Percentiles rank a stretch among this genome's conserved stretches.
Evolutionary conservation across 2,888 invertebrate species (phyloP).

Genomic region (Brenthis daphne): DNA sequence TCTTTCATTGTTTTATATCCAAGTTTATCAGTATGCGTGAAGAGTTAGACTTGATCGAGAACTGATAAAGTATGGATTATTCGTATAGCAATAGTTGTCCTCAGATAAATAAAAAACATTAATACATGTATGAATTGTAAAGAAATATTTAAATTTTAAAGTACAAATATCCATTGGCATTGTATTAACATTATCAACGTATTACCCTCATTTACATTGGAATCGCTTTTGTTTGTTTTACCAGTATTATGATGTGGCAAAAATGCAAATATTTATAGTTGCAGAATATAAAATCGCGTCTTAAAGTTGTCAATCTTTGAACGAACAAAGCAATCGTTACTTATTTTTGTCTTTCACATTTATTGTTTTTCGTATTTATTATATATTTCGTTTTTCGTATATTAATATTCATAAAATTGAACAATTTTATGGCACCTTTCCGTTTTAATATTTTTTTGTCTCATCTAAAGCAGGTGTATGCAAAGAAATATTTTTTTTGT

Average conservation of each 20-base stretch:
- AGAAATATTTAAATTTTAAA: slow-evolving; percentile 4
- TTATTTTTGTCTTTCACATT: too few species aligned
- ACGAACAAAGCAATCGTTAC: too few species aligned
- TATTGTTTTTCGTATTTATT: too few species aligned
- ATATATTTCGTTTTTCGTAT: too few species aligned
- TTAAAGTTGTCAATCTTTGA: too few species aligned
- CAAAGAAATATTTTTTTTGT: too few species aligned
- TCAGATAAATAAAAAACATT: slow-evolving; percentile 4
- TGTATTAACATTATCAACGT: too few species aligned
- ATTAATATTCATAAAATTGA: too few species aligned
- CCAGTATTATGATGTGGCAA: background rate
- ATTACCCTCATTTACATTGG: background rate
- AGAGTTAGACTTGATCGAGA: slow-evolving; percentile 21
- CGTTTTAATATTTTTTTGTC: too few species aligned
- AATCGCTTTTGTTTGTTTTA: background rate
- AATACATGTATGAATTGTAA: background rate
- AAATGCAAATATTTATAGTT: slow-evolving; percentile 3
- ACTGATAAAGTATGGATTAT: background rate
- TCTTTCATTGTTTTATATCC: slow-evolving; percentile 34
- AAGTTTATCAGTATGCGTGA: slow-evolving; percentile 34
- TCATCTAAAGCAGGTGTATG: too few species aligned
- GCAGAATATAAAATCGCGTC: background rate
- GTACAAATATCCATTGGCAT: too few species aligned
- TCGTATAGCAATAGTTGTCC: slow-evolving; percentile 4
- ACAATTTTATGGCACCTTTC: too few species aligned